These are phyloP conservation scores for Leptatherina wallacei DNA, from an alignment of 2,797 vertebrate species.

Conservation along the genomic window DNA sequence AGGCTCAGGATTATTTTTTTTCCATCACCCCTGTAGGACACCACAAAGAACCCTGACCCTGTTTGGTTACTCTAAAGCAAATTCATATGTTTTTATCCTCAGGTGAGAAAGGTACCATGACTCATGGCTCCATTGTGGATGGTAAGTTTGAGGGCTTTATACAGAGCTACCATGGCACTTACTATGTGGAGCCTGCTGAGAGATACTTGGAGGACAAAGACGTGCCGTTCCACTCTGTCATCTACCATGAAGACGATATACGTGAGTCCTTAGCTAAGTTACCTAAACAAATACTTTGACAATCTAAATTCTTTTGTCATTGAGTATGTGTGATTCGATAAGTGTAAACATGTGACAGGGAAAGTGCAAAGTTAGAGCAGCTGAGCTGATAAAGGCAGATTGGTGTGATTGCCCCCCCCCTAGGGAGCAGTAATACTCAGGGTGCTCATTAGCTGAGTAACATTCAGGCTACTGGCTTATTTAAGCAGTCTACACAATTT, in stretches of 20 bases:
- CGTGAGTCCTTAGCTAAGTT: constrained; percentile 83
- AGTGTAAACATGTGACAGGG: constrained; percentile 37
- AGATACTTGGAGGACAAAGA: constrained; percentile 91
- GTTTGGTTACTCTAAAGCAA: constrained; percentile 4
- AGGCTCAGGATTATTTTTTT: no score
- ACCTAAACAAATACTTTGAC: constrained; percentile 18
- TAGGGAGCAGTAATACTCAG: constrained; percentile 51
- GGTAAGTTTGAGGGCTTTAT: constrained; percentile 98
- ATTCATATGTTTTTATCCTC: constrained; percentile 27
- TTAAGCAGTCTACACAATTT: constrained; percentile 56
- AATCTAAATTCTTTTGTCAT: constrained; percentile 18
- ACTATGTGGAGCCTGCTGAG: constrained; percentile 94
- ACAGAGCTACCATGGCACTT: constrained; percentile 91
- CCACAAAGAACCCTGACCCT: not conserved
- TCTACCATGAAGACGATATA: constrained; percentile 98
- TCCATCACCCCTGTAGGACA: no score
- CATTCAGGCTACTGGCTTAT: constrained; percentile 58
- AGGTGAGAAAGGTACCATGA: constrained; percentile 95
- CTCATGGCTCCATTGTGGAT: constrained; percentile 92
- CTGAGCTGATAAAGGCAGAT: constrained; percentile 48
- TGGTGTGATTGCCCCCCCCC: constrained; percentile 47
- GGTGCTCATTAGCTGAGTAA: constrained; percentile 75
- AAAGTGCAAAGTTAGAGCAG: constrained; percentile 53
- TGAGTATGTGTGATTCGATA: constrained; percentile 25
- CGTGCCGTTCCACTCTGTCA: constrained; percentile 96